Base-by-base conservation (phyloP, 2,888 invertebrate genomes). In the Megamerina dolium region DNA sequence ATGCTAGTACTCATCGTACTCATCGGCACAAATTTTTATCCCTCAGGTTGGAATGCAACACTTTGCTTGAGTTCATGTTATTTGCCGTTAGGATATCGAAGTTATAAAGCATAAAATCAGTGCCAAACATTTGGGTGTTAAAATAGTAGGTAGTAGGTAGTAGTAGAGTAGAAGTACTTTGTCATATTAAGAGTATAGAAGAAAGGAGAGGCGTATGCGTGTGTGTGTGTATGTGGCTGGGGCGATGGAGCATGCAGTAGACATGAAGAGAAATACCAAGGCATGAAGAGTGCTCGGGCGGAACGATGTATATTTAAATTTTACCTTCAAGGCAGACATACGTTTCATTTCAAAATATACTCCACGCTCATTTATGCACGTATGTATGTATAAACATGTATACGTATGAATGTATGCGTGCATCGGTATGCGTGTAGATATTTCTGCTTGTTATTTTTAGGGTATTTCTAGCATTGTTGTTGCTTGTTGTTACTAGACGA, bases 71-170 rank as follows among this genome's bases (percentile, higher is more conserved):
- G 59, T 60, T 56, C 56, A 53, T 58, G 55, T 5, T 45, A 37
- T 51, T 54, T 51, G 52, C 53, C 46, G 45, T 59, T 57, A 58
- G 63, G 55, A 63, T 62, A 61, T 67, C 59, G 59, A 59, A 63
- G 64, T 66, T 65, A 67, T 64, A 67, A 63, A 64, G 62, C 67
- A 65, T 64, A 56, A 65, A 65, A 65, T 67, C 64, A 65, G 60
- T 58, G 64, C 62, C 61, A 63, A 55, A 54, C 52, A 53, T 45
- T 47, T 47, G 43, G 48, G 48, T 46, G 50, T 48, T 53, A 49
- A 53, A 53, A 46, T 42, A 45, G 43, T 47, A 32, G n/a, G n/a
- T n/a, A n/a, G n/a, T n/a, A n/a, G n/a, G n/a, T n/a, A n/a, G n/a
- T n/a, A n/a, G n/a, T n/a, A n/a, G n/a, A n/a, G n/a, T n/a, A n/a